Conservation (phyloP, 2,888 invertebrate species). For the Orthosia cruda region DNA sequence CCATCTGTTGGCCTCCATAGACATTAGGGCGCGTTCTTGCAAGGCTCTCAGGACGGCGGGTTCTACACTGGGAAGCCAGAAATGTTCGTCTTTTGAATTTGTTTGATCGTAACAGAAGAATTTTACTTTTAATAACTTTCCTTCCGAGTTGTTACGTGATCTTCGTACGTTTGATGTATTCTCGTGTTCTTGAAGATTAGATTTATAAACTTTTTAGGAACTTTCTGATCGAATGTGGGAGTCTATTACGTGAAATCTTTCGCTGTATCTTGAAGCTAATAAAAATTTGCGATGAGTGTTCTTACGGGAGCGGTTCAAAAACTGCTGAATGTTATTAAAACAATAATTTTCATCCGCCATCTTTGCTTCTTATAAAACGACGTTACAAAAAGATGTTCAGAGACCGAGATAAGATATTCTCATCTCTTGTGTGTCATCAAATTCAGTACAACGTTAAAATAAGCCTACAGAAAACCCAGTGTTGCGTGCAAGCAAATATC, state of each 20-base stretch:
- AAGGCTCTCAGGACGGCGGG: slow-evolving; percentile 73
- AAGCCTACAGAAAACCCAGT: slow-evolving; percentile 42
- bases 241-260: slow-evolving; percentile 23
- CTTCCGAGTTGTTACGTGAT: slow-evolving; percentile 43
- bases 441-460: slow-evolving; percentile 60
- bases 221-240: slow-evolving; percentile 41
- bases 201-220: slow-evolving; percentile 36
- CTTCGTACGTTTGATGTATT: slow-evolving; percentile 52
- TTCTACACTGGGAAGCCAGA: slow-evolving; percentile 73
- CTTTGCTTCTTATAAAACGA: slow-evolving; percentile 23
- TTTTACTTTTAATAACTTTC: slow-evolving; percentile 60
- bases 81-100: slow-evolving; percentile 68
- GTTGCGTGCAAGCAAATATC: slow-evolving; percentile 49
- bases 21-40: slow-evolving; percentile 85
- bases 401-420: slow-evolving; percentile 52
- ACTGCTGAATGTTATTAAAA: background rate
- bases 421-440: slow-evolving; percentile 60
- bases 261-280: slow-evolving; percentile 14
- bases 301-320: background rate
- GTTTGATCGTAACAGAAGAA: slow-evolving; percentile 51
- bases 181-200: slow-evolving; percentile 45
- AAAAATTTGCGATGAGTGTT: background rate
- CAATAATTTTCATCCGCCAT: slow-evolving; percentile 1
- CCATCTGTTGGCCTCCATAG: slow-evolving; percentile 87
- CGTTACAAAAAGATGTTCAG: slow-evolving; percentile 47